Evolutionary conservation across 2,888 invertebrate species (phyloP), one percentile per base, ranked within the genome.

Genomic region (Allygus modestus): DNA sequence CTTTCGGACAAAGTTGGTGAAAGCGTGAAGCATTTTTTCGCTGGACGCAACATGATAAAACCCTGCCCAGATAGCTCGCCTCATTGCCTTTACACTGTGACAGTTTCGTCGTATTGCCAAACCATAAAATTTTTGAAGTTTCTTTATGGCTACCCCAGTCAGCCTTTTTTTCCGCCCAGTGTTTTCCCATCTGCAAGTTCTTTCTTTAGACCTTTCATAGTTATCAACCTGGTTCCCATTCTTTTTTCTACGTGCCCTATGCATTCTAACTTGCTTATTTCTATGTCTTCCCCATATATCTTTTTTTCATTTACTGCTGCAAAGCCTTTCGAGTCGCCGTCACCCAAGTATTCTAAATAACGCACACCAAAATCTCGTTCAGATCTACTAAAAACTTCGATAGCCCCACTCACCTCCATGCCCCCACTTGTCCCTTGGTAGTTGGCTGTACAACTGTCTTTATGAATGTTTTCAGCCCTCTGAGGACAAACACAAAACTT

Each of bases 71-170:
- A 89, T 84, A 15, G 85, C 88, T 79, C 86, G 86, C 69, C 87
- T 87, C 87, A 88, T 88, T 5, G 85, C 83, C 58, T 86, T 86
- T n/a, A 86, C 73, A 23, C 86, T 85, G 82, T 87, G 65, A n/a
- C 86, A 71, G 84, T 88, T 86, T n/a, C 86, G 77, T 58, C 87
- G 81, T 75, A 88, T 88, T 15, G 88, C 88, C 23, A 87, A 69
- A n/a, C 88, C 88, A 84, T 88, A 88, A 84, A 86, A 89, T 28
- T 77, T 84, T 43, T 87, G 87, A 61, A 89, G 65, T 81, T 87
- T 85, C 46, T 87, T 85, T 46, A 89, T 88, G n/a, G 87, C 54
- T 71, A 85, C 84, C 26, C 87, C 87, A 12, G 87, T 88, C 26
- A 89, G 82, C 82, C 87, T 86, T 84, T 86, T 86, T 85, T 85